Evolutionary conservation across 2,888 invertebrate genomes (phyloP).

Genomic region (Eristalinus aeneus): DNA sequence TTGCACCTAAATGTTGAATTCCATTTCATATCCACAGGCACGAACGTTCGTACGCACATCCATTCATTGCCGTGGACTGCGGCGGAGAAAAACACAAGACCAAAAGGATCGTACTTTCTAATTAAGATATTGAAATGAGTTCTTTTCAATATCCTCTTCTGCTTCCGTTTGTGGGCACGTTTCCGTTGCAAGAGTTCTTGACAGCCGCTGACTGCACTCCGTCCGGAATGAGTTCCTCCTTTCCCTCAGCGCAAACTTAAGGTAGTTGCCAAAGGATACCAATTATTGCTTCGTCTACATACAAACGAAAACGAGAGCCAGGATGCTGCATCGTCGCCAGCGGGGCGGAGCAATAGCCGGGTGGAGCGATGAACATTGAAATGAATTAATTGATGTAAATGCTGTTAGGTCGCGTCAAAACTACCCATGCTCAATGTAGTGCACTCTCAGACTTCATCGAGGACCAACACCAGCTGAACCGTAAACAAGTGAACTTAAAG

Average conservation of each 20-base stretch:
- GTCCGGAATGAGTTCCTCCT: background rate
- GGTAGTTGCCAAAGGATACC: background rate
- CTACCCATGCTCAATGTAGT: background rate
- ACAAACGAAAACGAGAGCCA: background rate
- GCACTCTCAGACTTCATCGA: background rate
- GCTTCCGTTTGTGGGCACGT: background rate
- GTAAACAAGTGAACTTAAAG: background rate
- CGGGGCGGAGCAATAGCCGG: background rate
- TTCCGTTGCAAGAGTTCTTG: background rate
- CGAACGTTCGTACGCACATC: background rate
- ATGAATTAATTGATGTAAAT: background rate
- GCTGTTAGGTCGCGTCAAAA: background rate
- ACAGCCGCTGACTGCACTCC: background rate
- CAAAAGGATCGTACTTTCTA: slow-evolving; percentile 33
- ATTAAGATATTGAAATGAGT: slow-evolving; percentile 59
- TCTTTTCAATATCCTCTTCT: slow-evolving; percentile 31
- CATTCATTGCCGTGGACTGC: background rate
- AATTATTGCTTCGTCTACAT: background rate
- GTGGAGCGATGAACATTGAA: background rate
- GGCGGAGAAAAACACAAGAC: background rate
- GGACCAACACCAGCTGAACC: background rate
- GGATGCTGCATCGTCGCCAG: background rate
- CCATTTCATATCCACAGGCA: background rate
- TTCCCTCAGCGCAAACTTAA: background rate
- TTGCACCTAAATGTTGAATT: background rate